phyloP scores from a whole-genome alignment of 2,797 vertebrate species.

The Scleropages formosus region DNA sequence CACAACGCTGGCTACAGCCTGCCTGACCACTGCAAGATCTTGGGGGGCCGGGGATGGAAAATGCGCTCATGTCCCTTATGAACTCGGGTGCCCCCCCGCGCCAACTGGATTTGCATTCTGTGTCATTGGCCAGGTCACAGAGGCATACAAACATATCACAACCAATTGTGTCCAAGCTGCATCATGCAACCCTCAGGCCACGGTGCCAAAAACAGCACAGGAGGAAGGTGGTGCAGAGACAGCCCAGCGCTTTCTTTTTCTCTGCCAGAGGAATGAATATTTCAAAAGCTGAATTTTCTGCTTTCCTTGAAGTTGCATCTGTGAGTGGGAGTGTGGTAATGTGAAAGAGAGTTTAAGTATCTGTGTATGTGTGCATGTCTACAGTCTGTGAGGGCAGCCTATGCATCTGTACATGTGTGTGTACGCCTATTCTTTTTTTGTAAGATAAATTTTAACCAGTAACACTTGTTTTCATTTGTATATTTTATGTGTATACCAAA shows the following conservation, averaged over 20 bases:
- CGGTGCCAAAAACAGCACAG: constrained; percentile 40
- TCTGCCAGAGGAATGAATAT: neutral
- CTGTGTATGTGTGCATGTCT: constrained; percentile 14
- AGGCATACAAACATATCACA: constrained; percentile 49
- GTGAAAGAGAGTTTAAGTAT: neutral
- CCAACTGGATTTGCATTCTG: constrained; percentile 55
- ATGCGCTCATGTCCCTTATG: constrained; percentile 65
- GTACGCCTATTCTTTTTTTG: constrained; percentile 45
- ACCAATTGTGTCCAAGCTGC: constrained; percentile 51
- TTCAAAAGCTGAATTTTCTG: neutral
- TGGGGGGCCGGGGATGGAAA: constrained; percentile 60
- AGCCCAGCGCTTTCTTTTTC: constrained; percentile 21
- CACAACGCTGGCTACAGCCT: too few relatives aligned
- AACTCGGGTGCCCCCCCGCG: constrained; percentile 55
- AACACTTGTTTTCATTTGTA: too few relatives aligned
- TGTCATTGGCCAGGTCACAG: constrained; percentile 45
- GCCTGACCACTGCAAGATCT: constrained; percentile 15
- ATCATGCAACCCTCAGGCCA: constrained; percentile 44
- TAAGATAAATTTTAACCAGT: neutral
- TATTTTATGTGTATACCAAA: too few relatives aligned
- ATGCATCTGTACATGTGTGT: constrained; percentile 12
- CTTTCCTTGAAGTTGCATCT: neutral
- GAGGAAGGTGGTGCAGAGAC: constrained; percentile 22
- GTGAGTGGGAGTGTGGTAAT: neutral
- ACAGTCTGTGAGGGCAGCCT: constrained; percentile 36